A percentile compares a stretch with the other conserved stretches of the same genome.
Evolutionary conservation across 1,140 invertebrate genomes (phyloP).

Genomic region (Hyphantria cunea): DNA sequence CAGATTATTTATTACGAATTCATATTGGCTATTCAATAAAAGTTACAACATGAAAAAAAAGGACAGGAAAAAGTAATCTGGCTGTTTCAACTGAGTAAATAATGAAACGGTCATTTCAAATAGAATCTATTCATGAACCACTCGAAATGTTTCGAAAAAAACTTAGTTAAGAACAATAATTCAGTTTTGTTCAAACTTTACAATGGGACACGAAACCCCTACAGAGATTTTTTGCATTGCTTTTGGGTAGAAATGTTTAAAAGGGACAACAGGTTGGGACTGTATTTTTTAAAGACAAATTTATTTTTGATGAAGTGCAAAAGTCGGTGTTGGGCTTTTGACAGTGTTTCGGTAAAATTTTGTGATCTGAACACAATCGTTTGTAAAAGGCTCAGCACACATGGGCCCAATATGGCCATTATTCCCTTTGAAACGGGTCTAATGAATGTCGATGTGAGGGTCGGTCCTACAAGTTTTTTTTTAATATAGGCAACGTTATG

Average conservation of each 20-base stretch:
- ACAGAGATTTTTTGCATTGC: slow-evolving; percentile 47
- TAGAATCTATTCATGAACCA: slow-evolving; percentile 53
- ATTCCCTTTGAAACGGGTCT: slow-evolving; percentile 53
- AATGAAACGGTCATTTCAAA: slow-evolving; percentile 41
- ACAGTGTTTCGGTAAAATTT: slow-evolving; percentile 52
- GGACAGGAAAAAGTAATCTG: slow-evolving; percentile 16
- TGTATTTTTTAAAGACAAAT: slow-evolving; percentile 70
- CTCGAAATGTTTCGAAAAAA: slow-evolving; percentile 57
- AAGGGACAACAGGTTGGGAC: slow-evolving; percentile 55
- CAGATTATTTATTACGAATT: slow-evolving; percentile 9
- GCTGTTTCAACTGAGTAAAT: slow-evolving; percentile 29
- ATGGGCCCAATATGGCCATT: slow-evolving; percentile 72
- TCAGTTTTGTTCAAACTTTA: slow-evolving; percentile 47
- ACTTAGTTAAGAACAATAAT: slow-evolving; percentile 72
- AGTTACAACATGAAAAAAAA: slow-evolving; percentile 12
- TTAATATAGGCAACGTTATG: slow-evolving; percentile 7
- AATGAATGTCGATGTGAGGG: slow-evolving; percentile 69
- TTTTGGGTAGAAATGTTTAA: slow-evolving; percentile 52
- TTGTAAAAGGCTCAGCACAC: slow-evolving; percentile 68
- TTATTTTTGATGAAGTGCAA: slow-evolving; percentile 80
- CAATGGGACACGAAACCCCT: slow-evolving; percentile 47
- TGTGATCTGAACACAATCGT: slow-evolving; percentile 55
- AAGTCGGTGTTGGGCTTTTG: slow-evolving; percentile 62
- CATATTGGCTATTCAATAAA: slow-evolving; percentile 10
- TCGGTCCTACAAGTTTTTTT: slow-evolving; percentile 23